Evolutionary conservation across 2,797 vertebrate genomes (phyloP), one percentile per base, ranked within the genome.

Genomic region (Argya squamiceps): DNA sequence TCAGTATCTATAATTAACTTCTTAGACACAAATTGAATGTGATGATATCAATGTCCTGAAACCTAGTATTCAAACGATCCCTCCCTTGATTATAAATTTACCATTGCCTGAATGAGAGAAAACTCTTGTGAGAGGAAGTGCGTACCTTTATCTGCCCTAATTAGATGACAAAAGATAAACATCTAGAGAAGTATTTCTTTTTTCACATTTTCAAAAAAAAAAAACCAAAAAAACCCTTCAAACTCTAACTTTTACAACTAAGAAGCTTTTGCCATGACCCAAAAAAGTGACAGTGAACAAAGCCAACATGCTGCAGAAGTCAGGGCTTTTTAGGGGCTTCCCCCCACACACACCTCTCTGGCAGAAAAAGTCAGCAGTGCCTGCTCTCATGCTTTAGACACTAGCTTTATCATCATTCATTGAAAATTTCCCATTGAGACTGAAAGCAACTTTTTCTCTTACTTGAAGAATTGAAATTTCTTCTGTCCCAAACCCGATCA

Each of bases 1-100:
- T 67, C 73, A 60, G 18, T 65, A 84, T 84, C 89, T 90, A 84
- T 90, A 93, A 96, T 95, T 93, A 94, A 87, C 82, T 91, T 81
- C 76, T 71, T 84, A 79, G 44, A 84, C 55, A 90, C 44, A 82
- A 84, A 79, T 82, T 84, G 67, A 90, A 82, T 70, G 47, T 34
- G 88, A 86, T 88, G 23, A 20, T 92, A 95, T 90, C 83, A 30
- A 41, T 60, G 52, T 80, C 83, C 67, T 77, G 64, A 93, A 95
- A 84, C 37, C 47, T 74, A 62, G 26, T 59, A 88, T 68, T 84
- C 93, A 93, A 92, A 55, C 50, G 62, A 90, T 90, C 50, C 56
- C 34, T 84, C 46, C 15, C 41, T 87, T 87, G 85, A 76, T 74
- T 89, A 79, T 70, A 49, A 90, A 86, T 43, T 77, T 84, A 80